Conservation (phyloP, 2,797 vertebrate genomes). For the Hypotaenidia okinawae region DNA sequence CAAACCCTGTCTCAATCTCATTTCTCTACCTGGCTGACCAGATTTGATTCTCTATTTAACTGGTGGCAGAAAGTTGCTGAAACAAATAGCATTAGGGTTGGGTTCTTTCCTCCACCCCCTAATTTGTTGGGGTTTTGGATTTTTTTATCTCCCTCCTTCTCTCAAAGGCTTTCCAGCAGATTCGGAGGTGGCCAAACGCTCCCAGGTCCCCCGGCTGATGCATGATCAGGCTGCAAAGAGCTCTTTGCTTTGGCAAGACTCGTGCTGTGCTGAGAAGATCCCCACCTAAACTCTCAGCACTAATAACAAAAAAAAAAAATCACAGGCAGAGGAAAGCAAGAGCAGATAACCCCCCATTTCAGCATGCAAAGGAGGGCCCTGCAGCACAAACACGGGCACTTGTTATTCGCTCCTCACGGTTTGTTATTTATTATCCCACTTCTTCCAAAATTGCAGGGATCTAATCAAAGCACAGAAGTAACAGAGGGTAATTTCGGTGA, state of each 20-base stretch:
- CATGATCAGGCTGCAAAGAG: background rate
- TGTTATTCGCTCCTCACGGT: background rate
- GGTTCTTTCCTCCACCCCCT: background rate
- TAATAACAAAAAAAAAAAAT: background rate
- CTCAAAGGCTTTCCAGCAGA: background rate
- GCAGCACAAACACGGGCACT: background rate
- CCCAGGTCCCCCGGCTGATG: background rate
- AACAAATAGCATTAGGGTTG: background rate
- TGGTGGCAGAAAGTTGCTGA: background rate
- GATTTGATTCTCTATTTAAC: background rate
- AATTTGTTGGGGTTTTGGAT: no score
- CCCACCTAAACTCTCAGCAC: background rate
- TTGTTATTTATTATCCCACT: constrained; percentile 27
- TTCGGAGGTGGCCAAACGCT: background rate
- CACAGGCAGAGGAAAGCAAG: fast-evolving
- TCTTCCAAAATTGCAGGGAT: constrained; percentile 8
- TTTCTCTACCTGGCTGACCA: background rate
- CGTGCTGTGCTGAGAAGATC: background rate
- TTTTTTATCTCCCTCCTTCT: no score
- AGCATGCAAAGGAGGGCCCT: background rate
- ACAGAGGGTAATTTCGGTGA: background rate
- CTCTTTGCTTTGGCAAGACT: background rate
- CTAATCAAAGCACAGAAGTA: background rate
- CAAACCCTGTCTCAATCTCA: background rate
- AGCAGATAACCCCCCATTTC: background rate